These are phyloP conservation scores for Orussus abietinus DNA, from an alignment of 1,140 invertebrate species.

Conservation along the genomic window DNA sequence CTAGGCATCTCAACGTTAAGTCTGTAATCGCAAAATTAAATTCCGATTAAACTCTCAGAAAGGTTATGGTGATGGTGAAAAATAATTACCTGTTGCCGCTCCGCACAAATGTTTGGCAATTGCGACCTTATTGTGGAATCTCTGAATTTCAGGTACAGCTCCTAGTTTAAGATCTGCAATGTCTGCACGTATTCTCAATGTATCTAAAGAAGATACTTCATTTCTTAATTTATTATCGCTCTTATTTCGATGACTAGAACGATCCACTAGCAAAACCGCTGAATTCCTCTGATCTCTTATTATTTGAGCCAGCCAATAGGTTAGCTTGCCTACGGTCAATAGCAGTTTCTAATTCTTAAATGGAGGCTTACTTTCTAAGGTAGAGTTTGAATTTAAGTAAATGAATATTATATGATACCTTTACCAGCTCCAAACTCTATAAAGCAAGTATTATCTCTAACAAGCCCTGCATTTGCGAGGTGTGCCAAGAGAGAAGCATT, in stretches of 20 bases:
- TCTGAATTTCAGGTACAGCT: slow-evolving; percentile 54
- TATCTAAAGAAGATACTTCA: slow-evolving; percentile 49
- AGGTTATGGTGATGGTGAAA: slow-evolving; percentile 14
- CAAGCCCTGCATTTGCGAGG: slow-evolving; percentile 56
- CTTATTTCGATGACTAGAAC: slow-evolving; percentile 75
- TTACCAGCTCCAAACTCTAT: slow-evolving; percentile 87
- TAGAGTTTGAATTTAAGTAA: slow-evolving; percentile 2
- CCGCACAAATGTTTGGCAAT: slow-evolving; percentile 86
- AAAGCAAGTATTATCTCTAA: slow-evolving; percentile 62
- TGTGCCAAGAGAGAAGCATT: slow-evolving; percentile 65
- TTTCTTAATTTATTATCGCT: slow-evolving; percentile 68
- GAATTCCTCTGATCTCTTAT: slow-evolving; percentile 50
- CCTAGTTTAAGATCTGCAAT: slow-evolving; percentile 68
- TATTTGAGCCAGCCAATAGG: slow-evolving; percentile 67
- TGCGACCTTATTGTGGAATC: slow-evolving; percentile 58
- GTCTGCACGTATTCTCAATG: slow-evolving; percentile 66
- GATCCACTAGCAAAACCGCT: slow-evolving; percentile 70
- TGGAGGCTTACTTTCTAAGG: no score
- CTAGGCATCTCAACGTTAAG: slow-evolving; percentile 67
- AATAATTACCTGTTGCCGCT: slow-evolving; percentile 66
- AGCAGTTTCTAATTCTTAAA: no score
- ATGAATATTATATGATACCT: slow-evolving; percentile 52
- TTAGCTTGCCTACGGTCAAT: slow-evolving; percentile 62
- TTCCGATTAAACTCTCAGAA: slow-evolving; percentile 7
- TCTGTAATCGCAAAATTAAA: slow-evolving; percentile 52